Percentiles rank a stretch among this genome's conserved stretches.
phyloP scores from a whole-genome alignment of 2,797 vertebrate genomes.

The Acestrorhynchus altus region DNA sequence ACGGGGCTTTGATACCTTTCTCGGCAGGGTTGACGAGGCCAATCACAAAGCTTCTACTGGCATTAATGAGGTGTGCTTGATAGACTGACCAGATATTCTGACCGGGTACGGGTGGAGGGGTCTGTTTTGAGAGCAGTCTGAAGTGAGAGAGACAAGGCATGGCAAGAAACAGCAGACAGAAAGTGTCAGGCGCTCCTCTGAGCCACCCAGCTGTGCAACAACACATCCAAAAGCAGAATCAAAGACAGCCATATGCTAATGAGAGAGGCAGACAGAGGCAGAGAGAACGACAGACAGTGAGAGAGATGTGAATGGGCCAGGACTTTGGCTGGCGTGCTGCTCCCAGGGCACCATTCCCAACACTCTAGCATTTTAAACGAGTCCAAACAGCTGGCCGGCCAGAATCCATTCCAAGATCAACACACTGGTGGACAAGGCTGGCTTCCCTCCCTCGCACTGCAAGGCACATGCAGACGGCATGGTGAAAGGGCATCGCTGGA shows the following conservation, averaged over 20 bases:
- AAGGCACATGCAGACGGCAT: conserved; percentile 4
- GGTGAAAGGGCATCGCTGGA: not conserved
- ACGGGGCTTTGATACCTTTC: conserved; percentile 58
- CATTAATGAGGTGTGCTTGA: conserved; percentile 67
- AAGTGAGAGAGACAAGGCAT: conserved; percentile 38
- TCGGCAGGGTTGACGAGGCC: conserved; percentile 46
- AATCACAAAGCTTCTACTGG: conserved; percentile 41
- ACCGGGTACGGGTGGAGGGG: not conserved
- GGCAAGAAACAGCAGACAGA: conserved; percentile 49
- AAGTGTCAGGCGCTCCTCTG: conserved; percentile 55
- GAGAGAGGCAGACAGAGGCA: conserved; percentile 29
- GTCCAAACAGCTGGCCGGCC: conserved; percentile 26
- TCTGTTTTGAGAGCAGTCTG: conserved; percentile 15
- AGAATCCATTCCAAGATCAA: conserved; percentile 18
- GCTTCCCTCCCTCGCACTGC: not conserved
- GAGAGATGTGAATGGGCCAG: conserved; percentile 40
- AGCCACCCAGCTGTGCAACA: conserved; percentile 71
- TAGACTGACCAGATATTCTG: conserved; percentile 52
- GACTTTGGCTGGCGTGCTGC: conserved; percentile 1
- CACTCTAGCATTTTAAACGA: conserved; percentile 23
- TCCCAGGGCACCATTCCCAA: conserved; percentile 33
- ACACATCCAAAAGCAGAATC: conserved; percentile 68
- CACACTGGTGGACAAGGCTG: not conserved
- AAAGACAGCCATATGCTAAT: conserved; percentile 66
- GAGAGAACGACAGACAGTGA: conserved; percentile 16